Evolutionary conservation across 2,888 invertebrate genomes (phyloP).

Genomic region (Philereme transversata): DNA sequence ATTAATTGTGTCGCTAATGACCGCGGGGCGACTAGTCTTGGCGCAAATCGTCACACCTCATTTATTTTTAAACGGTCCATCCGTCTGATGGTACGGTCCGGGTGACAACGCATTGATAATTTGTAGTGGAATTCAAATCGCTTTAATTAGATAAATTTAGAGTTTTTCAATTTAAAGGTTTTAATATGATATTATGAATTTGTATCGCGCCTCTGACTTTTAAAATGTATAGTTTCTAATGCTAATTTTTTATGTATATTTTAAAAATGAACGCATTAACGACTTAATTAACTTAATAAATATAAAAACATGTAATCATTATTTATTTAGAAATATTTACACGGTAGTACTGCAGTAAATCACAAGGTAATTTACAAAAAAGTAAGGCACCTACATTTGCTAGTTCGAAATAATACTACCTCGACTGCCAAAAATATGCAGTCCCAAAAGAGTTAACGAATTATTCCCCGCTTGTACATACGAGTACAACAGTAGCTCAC

Average conservation of each 20-base stretch:
- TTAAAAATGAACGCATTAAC: too few species aligned
- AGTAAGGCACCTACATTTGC: too few species aligned
- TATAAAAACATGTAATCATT: too few species aligned
- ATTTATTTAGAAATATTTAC: too few species aligned
- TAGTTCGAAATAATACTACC: too few species aligned
- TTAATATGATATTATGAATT: too few species aligned
- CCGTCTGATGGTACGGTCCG: conserved; percentile 37
- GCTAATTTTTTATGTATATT: too few species aligned
- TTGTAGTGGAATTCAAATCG: neutral
- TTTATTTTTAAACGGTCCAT: conserved; percentile 73
- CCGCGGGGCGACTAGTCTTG: conserved; percentile 49
- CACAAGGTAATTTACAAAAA: too few species aligned
- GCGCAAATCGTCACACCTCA: conserved; percentile 59
- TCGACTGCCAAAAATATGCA: conserved; percentile 1
- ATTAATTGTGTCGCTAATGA: conserved; percentile 62
- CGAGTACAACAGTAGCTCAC: conserved; percentile 7
- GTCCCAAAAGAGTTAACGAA: neutral
- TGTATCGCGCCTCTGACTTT: too few species aligned
- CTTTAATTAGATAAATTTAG: neutral
- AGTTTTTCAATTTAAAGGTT: neutral
- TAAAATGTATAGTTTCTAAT: too few species aligned
- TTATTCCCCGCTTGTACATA: conserved; percentile 13
- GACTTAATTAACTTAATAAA: too few species aligned
- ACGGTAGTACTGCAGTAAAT: too few species aligned
- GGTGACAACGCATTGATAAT: conserved; percentile 16